Evolutionary conservation across 1,140 invertebrate species (phyloP), one percentile per base, ranked within the genome.

Genomic region (Lucilia cuprina): DNA sequence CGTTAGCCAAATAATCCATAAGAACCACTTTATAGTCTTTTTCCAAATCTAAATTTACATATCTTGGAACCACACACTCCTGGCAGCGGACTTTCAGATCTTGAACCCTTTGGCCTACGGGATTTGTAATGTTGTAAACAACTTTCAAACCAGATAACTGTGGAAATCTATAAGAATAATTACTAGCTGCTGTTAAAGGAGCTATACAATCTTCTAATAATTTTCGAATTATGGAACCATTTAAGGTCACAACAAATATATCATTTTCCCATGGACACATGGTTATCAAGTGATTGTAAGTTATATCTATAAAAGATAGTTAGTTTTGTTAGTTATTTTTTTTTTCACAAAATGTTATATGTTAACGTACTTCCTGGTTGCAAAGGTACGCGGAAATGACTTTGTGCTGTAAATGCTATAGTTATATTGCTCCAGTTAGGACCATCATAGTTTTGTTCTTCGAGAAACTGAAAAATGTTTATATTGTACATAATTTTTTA

Each of bases 241-340:
- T 91, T 30, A 96, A 86, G 74, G 94, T 94, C 17, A 95, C 91
- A 0, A 94, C 91, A 85, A 95, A 94, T 49, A 96, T 92, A n/a
- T 92, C 93, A 89, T 96, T 96, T 86, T 94, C 93, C 87, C 96
- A 96, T 4, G 96, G 96, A n/a, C 93, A 91, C 8, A 94, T 92
- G 84, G 94, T 93, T 12, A 95, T 87, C 1, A 96, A 86, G 80
- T 94, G 94, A 74, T 93, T 94, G n/a, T 93, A 94, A 21, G 93
- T 95, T 17, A 96, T 93, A 41, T 92, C 93, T 90, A 91, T n/a
- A 7, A 91, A 89, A 10, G n/a, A 74, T n/a, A 10, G 14, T 65
- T 2, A n/a, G n/a, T 19, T 30, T 2, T 41, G 34, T 41, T 7
- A 21, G 1, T 2, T 82, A 60, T 17, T 35, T 70, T 83, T 74